Conservation (phyloP, 2,888 invertebrate species). For the Phaedon cochleariae region DNA sequence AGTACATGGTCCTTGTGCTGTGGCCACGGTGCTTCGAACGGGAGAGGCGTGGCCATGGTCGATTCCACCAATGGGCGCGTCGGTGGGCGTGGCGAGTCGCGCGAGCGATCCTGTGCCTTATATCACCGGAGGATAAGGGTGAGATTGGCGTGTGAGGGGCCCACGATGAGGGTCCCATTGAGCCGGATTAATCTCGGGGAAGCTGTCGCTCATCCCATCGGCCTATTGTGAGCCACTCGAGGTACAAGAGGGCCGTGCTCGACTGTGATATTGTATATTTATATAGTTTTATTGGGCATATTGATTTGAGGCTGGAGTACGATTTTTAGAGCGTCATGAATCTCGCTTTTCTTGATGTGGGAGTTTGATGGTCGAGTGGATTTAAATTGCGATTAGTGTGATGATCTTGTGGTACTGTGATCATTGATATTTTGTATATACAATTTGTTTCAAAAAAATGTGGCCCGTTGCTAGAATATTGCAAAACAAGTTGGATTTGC, state of each 20-base stretch:
- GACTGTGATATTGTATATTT: constrained; percentile 62
- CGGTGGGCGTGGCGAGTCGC: constrained; percentile 14
- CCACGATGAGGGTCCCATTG: constrained; percentile 37
- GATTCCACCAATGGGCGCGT: constrained; percentile 17
- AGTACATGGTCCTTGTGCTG: constrained; percentile 63
- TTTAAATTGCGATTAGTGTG: constrained; percentile 22
- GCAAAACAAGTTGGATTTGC: no score
- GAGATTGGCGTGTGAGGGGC: constrained; percentile 16
- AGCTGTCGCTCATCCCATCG: constrained; percentile 41
- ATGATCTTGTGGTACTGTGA: no score
- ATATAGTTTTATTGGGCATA: constrained; percentile 63
- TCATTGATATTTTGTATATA: no score
- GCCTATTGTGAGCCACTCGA: constrained; percentile 55
- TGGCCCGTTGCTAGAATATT: no score
- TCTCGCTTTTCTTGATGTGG: constrained; percentile 32
- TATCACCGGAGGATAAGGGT: constrained; percentile 16
- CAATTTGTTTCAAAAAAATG: no score
- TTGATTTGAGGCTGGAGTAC: constrained; percentile 51
- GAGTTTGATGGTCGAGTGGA: constrained; percentile 29
- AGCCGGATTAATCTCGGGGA: constrained; percentile 45
- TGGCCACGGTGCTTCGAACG: constrained; percentile 57
- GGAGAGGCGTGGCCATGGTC: constrained; percentile 15
- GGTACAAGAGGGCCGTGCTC: constrained; percentile 53
- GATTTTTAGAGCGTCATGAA: constrained; percentile 47
- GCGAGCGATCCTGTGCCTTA: constrained; percentile 22